Conservation (phyloP, 37 sponge, comb jelly and placozoan species). For the Bolinopsis microptera region DNA sequence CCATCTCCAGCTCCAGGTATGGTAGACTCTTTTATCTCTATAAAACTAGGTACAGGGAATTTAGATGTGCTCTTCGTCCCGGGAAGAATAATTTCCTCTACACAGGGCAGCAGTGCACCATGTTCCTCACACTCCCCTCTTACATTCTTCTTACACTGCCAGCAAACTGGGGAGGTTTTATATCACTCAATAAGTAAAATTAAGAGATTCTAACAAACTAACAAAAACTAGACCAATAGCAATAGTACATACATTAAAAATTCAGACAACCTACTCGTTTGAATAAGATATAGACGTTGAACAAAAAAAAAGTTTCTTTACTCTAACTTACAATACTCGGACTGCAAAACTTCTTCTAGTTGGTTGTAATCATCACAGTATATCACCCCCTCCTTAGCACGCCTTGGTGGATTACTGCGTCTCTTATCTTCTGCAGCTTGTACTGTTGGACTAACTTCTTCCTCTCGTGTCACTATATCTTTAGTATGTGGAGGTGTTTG, state of each 20-base stretch:
- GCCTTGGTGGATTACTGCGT: not conserved
- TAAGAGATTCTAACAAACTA: too few relatives aligned
- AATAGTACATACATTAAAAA: not conserved
- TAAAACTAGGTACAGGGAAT: constrained; percentile 12
- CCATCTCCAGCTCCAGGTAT: constrained; percentile 46
- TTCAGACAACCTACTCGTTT: not conserved
- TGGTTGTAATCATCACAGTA: not conserved
- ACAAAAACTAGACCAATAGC: not conserved
- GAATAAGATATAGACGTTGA: too few relatives aligned
- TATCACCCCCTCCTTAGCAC: not conserved
- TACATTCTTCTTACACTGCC: not conserved
- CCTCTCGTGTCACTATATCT: not conserved
- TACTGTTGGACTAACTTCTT: not conserved
- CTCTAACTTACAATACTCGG: not conserved
- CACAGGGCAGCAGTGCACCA: not conserved
- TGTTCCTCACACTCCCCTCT: not conserved
- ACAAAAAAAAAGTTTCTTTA: too few relatives aligned
- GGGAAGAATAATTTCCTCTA: not conserved
- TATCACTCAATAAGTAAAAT: too few relatives aligned
- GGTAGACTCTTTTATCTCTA: not conserved
- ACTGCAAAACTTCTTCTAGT: not conserved
- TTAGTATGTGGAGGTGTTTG: not conserved
- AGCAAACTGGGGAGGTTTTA: constrained; percentile 8
- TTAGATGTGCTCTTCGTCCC: not conserved
- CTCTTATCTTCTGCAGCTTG: not conserved